Evolutionary conservation across 1,140 invertebrate species (phyloP).

Genomic region (Cherax destructor): DNA sequence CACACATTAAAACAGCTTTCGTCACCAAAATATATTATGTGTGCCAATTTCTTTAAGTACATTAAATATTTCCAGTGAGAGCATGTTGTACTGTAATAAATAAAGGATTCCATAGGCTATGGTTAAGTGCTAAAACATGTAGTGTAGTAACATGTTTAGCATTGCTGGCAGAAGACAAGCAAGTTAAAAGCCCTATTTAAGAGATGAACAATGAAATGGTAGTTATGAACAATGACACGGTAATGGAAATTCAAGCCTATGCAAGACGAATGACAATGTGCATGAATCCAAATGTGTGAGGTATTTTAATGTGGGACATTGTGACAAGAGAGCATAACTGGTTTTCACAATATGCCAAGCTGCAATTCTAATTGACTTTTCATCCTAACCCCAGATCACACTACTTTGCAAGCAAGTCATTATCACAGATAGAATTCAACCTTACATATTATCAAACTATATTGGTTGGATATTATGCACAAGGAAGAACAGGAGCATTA

Average conservation of each 20-base stretch:
- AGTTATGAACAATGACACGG: neutral
- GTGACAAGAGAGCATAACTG: slow-evolving; percentile 12
- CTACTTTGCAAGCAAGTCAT: slow-evolving; percentile 35
- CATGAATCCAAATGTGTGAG: slow-evolving; percentile 3
- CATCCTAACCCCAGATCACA: neutral
- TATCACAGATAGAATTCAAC: slow-evolving; percentile 53
- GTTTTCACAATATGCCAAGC: slow-evolving; percentile 12
- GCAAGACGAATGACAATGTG: neutral
- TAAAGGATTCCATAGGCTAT: neutral
- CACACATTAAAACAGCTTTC: neutral
- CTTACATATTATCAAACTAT: slow-evolving; percentile 35
- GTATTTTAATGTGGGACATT: slow-evolving; percentile 6
- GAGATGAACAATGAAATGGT: slow-evolving; percentile 7
- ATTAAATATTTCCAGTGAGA: neutral
- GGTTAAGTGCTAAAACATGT: neutral
- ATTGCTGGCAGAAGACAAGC: neutral
- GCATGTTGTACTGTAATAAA: neutral
- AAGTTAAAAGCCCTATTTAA: slow-evolving; percentile 6
- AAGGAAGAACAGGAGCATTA: slow-evolving; percentile 22
- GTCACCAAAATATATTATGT: neutral
- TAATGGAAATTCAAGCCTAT: neutral
- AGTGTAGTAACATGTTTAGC: neutral
- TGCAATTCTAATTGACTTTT: neutral
- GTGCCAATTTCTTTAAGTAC: neutral
- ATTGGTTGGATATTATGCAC: slow-evolving; percentile 34